phyloP scores from a whole-genome alignment of 2,797 vertebrate genomes.

The Stomatorhinus walkeri region DNA sequence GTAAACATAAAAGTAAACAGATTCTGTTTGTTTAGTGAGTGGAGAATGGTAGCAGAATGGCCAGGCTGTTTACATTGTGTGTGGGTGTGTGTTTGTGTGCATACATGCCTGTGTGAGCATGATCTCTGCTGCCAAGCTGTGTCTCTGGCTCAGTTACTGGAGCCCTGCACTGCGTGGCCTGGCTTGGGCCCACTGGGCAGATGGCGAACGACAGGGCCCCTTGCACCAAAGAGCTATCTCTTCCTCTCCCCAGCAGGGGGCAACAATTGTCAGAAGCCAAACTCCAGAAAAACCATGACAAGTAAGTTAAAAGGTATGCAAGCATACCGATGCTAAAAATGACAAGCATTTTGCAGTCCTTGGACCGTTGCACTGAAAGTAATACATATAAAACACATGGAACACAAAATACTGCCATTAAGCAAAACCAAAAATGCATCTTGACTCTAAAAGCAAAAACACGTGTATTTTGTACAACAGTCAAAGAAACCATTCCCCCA shows the following conservation, averaged over 20 bases:
- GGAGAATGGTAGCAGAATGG: background rate
- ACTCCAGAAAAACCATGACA: conserved; percentile 17
- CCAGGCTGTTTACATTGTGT: background rate
- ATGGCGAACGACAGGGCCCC: conserved; percentile 57
- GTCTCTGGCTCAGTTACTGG: conserved; percentile 35
- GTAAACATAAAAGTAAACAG: background rate
- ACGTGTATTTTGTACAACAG: background rate
- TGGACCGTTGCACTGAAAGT: background rate
- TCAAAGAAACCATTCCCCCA: background rate
- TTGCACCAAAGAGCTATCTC: conserved; percentile 38
- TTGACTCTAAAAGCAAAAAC: background rate
- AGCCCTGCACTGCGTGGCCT: conserved; percentile 29
- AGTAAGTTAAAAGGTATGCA: conserved; percentile 1
- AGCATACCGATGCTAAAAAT: background rate
- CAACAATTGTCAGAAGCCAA: conserved; percentile 35
- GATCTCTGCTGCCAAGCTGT: background rate
- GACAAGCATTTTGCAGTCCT: background rate
- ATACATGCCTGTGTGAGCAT: background rate
- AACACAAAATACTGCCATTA: background rate
- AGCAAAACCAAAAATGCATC: background rate
- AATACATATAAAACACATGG: background rate
- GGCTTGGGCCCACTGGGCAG: conserved; percentile 41
- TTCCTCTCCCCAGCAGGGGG: conserved; percentile 55
- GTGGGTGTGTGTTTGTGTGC: conserved; percentile 12
- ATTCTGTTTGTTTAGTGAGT: background rate